phyloP scores from a whole-genome alignment of 2,888 invertebrate genomes.

The Strigamia crassipes region DNA sequence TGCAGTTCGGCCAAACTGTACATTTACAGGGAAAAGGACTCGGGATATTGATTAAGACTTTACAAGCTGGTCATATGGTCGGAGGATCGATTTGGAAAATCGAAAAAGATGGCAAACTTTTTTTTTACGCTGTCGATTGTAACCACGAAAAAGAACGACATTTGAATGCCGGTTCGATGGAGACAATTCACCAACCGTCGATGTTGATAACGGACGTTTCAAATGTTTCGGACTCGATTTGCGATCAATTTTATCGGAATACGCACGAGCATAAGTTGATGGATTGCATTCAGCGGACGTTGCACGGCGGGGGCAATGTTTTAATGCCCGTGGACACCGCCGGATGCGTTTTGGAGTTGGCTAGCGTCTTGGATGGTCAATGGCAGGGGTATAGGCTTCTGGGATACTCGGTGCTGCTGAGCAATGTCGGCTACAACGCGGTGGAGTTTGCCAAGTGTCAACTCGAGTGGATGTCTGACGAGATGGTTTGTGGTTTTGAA shows the following conservation, averaged over 20 bases:
- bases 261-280: slow-evolving; percentile 94
- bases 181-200: slow-evolving; percentile 81
- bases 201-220: slow-evolving; percentile 93
- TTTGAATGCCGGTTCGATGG: slow-evolving; percentile 93
- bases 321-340: slow-evolving; percentile 96
- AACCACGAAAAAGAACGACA: slow-evolving; percentile 99
- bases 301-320: slow-evolving; percentile 93
- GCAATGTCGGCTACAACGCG: slow-evolving; percentile 97
- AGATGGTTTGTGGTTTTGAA: slow-evolving; percentile 74
- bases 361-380: slow-evolving; percentile 77
- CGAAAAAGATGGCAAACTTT: slow-evolving; percentile 95
- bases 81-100: slow-evolving; percentile 99
- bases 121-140: slow-evolving; percentile 96
- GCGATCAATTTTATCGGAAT: slow-evolving; percentile 88
- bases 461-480: slow-evolving; percentile 99
- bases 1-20: slow-evolving; percentile 98
- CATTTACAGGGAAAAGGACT: slow-evolving; percentile 94
- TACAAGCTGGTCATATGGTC: slow-evolving; percentile 96
- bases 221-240: slow-evolving; percentile 93
- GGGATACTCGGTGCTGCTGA: slow-evolving; percentile 91
- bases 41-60: slow-evolving; percentile 88
- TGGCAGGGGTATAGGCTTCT: slow-evolving; percentile 64
- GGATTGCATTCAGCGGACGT: slow-evolving; percentile 91
- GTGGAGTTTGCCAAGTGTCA: slow-evolving; percentile 98
- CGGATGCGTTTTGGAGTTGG: slow-evolving; percentile 91